Base-by-base conservation (phyloP, 2,797 vertebrate species). In the Xenops minutus region DNA sequence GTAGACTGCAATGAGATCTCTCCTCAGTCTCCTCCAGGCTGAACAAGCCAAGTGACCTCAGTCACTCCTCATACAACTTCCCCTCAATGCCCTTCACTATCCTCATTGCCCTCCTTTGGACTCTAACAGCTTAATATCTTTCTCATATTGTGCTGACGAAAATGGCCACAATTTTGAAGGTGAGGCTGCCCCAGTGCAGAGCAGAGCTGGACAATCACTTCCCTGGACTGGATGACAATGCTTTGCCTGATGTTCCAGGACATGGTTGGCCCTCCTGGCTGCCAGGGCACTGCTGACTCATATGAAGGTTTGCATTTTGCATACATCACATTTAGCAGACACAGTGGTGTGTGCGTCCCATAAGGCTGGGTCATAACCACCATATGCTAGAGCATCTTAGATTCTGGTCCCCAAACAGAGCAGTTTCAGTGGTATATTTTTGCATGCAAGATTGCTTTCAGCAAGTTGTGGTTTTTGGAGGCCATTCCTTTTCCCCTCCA, bases 201-300 rank as follows among this genome's bases (percentile, higher is more conserved):
- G 52, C 46, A 73, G 44, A 81, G 9, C 1, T 0, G n/a, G 51
- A 39, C 27, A 64, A 51, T 51, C 61, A 15, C 29, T 18, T 34
- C 58, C 64, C 30, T 32, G 10, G 17, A 10, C 44, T 3, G 0
- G 23, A 14, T 14, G 37, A 17, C 0, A 0, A 52, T 46, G 59
- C 52, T 84, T 41, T 4, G 34, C 13, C 22, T 59, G 52, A 20
- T 59, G 29, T 1, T 9, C 14, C 37, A 64, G 58, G 44, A 63
- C 51, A 64, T 0, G 0, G 58, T 1, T 36, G 39, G 22, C 6
- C 14, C 34, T 72, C 26, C 52, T 59, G 52, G 39, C 39, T 78
- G 37, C 59, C 73, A 52, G 44, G 37, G 44, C 73, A 59, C 59
- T 54, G 59, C 59, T 66, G 18, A 6, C 30, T 59, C 44, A 20